Conservation (phyloP, 1,140 invertebrate genomes). For the Cotesia vestalis region DNA sequence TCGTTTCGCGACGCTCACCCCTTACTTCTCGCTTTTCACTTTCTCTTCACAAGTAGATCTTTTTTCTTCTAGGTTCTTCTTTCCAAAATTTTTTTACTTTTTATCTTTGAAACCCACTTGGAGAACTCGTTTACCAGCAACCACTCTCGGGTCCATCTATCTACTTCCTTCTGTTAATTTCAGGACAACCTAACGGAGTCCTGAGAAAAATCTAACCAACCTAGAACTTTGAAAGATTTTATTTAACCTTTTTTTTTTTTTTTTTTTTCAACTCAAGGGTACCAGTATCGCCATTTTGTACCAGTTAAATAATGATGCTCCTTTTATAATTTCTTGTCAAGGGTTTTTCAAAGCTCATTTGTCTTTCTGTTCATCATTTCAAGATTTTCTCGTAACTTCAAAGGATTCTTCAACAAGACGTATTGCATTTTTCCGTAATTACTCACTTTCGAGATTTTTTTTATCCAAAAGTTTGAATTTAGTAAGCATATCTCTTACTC, state of each 20-base stretch:
- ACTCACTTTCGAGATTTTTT: too few relatives aligned
- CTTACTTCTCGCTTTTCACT: constrained; percentile 29
- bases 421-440: too few relatives aligned
- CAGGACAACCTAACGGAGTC: not conserved
- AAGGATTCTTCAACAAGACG: too few relatives aligned
- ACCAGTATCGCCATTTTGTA: too few relatives aligned
- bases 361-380: too few relatives aligned
- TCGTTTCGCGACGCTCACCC: constrained; percentile 50
- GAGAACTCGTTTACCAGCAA: constrained; percentile 45
- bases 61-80: constrained; percentile 11
- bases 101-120: not conserved
- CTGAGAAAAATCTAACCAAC: constrained; percentile 6
- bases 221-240: not conserved
- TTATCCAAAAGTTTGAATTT: too few relatives aligned
- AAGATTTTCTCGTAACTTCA: too few relatives aligned
- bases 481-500: too few relatives aligned
- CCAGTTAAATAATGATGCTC: too few relatives aligned
- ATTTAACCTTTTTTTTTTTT: constrained; percentile 6
- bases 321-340: too few relatives aligned
- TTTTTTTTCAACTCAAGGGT: not conserved
- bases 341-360: too few relatives aligned
- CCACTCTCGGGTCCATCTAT: constrained; percentile 32
- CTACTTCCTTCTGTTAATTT: constrained; percentile 37
- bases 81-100: not conserved
- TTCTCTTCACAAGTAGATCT: not conserved